Evolutionary conservation across 2,113 vertebrate genomes (phyloP), one percentile per base, ranked within the genome.

Genomic region (Anoplopoma fimbria): DNA sequence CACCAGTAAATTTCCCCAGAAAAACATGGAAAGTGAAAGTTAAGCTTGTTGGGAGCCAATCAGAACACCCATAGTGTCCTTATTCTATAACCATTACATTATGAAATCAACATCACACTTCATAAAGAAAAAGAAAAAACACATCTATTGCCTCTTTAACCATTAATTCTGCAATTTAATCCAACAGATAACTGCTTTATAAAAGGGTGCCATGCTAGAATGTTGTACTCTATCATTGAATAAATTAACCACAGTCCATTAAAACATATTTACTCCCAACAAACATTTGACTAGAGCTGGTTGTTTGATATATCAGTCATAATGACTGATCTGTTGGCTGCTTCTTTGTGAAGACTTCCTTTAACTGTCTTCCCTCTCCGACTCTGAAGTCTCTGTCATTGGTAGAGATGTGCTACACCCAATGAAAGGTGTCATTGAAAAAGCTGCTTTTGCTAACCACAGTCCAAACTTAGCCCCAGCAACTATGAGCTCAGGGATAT

Each of bases 391-490:
- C n/a, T n/a, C n/a, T n/a, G n/a, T n/a, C n/a, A n/a, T n/a, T n/a
- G n/a, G n/a, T n/a, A n/a, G n/a, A n/a, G n/a, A n/a, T n/a, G n/a
- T n/a, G 31, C 47, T 78, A 3, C 69, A 42, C 64, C 74, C 69
- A 57, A 21, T 9, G 9, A 85, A 60, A 87, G 55, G 49, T 75
- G 76, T 76, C 42, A 34, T 36, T 49, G 33, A 77, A 68, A 77
- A 31, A 82, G 68, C 47, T 72, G 25, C 27, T 1, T 40, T 76
- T 42, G 9, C 68, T 29, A 69, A 88, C 86, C 88, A 83, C 84
- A 77, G n/a, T 55, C 75, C 75, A 79, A 62, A 83, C 75, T 84
- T 86, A 88, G 29, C 29, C 40, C 7, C 6, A 49, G 38, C 45
- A 42, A 1, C 40, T 7, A 10, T 15, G 33, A 61, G 60, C 36